Evolutionary conservation across 1,140 invertebrate genomes (phyloP).

Genomic region (Procambarus clarkii): DNA sequence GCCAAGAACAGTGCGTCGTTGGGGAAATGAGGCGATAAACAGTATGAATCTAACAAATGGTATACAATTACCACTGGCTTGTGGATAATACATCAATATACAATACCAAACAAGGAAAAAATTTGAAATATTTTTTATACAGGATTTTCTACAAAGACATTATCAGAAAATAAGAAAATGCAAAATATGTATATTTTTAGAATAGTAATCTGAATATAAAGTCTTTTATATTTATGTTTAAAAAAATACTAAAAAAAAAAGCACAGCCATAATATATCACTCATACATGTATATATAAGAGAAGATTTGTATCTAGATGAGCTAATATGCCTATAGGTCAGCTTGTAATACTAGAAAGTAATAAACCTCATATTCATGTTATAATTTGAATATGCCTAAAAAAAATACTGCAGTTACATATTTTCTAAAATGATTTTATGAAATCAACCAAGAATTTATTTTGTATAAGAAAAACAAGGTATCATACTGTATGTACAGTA

Average conservation of each 20-base stretch:
- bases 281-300: not conserved
- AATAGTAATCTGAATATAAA: not conserved
- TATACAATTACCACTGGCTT: not conserved
- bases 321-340: not conserved
- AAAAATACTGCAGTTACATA: too few relatives aligned
- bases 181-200: not conserved
- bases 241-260: not conserved
- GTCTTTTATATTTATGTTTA: not conserved
- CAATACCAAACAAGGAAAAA: not conserved
- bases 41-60: not conserved
- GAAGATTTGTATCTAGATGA: not conserved
- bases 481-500: too few relatives aligned
- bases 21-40: not conserved
- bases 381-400: too few relatives aligned
- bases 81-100: not conserved
- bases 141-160: not conserved
- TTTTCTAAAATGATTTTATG: too few relatives aligned
- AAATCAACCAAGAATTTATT: too few relatives aligned
- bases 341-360: not conserved
- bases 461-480: too few relatives aligned
- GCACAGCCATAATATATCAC: slow-evolving; percentile 1
- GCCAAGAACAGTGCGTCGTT: not conserved
- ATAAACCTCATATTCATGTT: not conserved
- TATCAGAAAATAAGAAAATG: not conserved
- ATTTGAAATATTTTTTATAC: not conserved